phyloP scores from a whole-genome alignment of 2,797 vertebrate genomes.

The Catharus ustulatus region DNA sequence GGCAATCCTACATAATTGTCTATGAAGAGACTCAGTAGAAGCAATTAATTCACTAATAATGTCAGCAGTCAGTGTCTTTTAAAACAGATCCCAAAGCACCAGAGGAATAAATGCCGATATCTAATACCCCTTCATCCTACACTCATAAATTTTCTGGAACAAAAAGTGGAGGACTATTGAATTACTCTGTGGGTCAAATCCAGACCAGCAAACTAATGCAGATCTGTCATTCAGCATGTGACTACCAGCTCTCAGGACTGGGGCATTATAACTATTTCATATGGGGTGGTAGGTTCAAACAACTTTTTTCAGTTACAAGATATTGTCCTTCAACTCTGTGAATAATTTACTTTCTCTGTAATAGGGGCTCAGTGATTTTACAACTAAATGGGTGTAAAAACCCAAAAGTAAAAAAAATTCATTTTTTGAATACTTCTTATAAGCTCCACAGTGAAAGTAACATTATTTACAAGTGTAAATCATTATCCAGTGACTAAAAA shows the following conservation, averaged over 20 bases:
- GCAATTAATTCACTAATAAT: not conserved
- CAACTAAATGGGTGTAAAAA: not conserved
- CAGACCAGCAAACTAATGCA: not conserved
- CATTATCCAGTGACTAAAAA: not conserved
- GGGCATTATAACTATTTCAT: not conserved
- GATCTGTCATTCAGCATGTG: not conserved
- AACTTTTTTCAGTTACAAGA: not conserved
- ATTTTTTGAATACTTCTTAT: not conserved
- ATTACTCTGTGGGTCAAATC: not conserved
- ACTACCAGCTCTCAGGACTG: not conserved
- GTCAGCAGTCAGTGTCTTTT: not conserved
- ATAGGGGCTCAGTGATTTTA: not conserved
- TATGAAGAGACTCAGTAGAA: not conserved
- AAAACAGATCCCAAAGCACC: not conserved
- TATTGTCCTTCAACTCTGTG: not conserved
- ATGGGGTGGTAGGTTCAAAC: not conserved
- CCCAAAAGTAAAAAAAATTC: not conserved
- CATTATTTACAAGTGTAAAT: not conserved
- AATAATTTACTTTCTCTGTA: not conserved
- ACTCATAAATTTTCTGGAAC: not conserved
- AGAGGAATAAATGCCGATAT: not conserved
- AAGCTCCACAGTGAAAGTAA: not conserved
- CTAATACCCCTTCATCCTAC: not conserved
- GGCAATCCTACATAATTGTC: not conserved
- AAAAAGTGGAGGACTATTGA: not conserved